Evolutionary conservation across 2,797 vertebrate species (phyloP).

Genomic region (Ciconia nigra): DNA sequence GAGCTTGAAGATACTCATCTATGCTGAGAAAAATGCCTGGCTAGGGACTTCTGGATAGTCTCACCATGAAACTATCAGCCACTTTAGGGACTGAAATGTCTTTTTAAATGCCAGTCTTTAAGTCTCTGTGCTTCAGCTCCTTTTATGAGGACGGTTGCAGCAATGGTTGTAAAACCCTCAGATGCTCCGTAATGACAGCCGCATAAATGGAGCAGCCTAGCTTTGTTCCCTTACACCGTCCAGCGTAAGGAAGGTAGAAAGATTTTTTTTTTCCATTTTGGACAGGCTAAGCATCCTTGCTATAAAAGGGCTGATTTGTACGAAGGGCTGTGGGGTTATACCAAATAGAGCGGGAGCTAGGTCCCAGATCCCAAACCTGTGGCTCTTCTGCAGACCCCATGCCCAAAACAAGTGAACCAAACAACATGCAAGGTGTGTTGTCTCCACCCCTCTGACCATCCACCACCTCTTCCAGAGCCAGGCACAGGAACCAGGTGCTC

Average conservation of each 20-base stretch:
- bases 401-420: not conserved
- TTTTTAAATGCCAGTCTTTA: not conserved
- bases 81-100: not conserved
- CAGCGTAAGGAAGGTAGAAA: not conserved
- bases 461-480: not conserved
- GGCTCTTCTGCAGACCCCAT: not conserved
- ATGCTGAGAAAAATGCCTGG: not conserved
- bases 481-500: not conserved
- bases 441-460: not conserved
- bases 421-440: fast-evolving
- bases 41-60: not conserved
- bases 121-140: not conserved
- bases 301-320: not conserved
- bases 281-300: not conserved
- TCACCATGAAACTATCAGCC: not conserved
- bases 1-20: not conserved
- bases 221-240: not conserved
- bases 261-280: not conserved
- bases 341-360: not conserved
- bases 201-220: not conserved
- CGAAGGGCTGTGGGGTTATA: not conserved
- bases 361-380: not conserved
- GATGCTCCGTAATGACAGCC: not conserved
- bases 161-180: not conserved
- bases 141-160: not conserved